phyloP scores from a whole-genome alignment of 2,888 invertebrate genomes.

The Drosophila nr. medialis region DNA sequence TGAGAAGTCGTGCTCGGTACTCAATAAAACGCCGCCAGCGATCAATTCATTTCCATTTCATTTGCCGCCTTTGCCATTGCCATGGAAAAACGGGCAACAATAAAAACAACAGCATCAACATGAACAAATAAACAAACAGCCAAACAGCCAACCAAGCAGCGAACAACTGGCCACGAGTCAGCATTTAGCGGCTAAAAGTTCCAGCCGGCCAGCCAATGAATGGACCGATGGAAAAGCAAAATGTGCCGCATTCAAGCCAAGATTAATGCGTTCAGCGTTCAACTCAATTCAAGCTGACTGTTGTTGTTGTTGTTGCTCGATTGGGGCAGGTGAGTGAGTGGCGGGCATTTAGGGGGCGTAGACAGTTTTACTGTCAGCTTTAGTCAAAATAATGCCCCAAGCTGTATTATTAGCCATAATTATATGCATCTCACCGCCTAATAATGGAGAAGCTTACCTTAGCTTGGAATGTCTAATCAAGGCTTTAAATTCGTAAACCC shows the following conservation, averaged over 20 bases:
- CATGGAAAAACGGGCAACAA: constrained; percentile 51
- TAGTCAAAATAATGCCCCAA: constrained; percentile 70
- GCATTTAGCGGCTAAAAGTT: constrained; percentile 30
- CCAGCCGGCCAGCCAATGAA: constrained; percentile 36
- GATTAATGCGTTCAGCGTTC: constrained; percentile 76
- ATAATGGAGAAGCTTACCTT: constrained; percentile 61
- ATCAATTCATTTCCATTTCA: constrained; percentile 74
- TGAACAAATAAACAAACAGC: constrained; percentile 7
- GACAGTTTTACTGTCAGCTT: constrained; percentile 76
- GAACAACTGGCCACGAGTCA: constrained; percentile 47
- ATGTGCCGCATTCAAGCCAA: constrained; percentile 57
- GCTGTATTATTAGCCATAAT: constrained; percentile 79
- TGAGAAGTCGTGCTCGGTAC: constrained; percentile 73
- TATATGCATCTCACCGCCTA: constrained; percentile 70
- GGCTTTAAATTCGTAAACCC: constrained; percentile 35
- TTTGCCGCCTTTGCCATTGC: constrained; percentile 65
- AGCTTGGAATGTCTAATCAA: constrained; percentile 53
- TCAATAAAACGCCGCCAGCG: constrained; percentile 73
- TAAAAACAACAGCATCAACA: not conserved
- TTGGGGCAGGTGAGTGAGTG: constrained; percentile 31
- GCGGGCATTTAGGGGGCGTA: constrained; percentile 55
- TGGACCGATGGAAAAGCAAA: constrained; percentile 60
- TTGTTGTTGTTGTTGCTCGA: constrained; percentile 22
- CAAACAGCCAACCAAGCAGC: constrained; percentile 24
- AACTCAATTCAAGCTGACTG: constrained; percentile 34